These are phyloP conservation scores for Acanthornis magna DNA, from an alignment of 2,797 vertebrate species.

Conservation along the genomic window DNA sequence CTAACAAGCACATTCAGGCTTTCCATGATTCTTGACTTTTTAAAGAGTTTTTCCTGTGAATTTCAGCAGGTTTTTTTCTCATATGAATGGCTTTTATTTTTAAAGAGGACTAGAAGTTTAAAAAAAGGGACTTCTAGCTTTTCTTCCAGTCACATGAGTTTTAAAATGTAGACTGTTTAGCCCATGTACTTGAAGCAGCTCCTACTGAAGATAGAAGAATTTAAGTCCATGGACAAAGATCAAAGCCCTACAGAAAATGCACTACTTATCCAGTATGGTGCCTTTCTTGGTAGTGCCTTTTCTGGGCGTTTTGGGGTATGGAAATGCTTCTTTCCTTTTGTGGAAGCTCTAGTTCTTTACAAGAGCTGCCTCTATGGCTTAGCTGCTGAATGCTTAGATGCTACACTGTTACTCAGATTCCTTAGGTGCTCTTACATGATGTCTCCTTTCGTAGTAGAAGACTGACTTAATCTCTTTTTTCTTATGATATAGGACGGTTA, in stretches of 20 bases:
- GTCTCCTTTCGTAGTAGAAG: background rate
- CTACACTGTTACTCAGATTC: background rate
- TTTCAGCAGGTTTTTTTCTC: background rate
- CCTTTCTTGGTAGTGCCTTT: background rate
- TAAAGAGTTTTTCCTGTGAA: background rate
- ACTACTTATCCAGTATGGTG: background rate
- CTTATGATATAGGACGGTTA: conserved; percentile 12
- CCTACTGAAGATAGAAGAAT: background rate
- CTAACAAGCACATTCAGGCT: background rate
- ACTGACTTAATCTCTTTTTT: background rate
- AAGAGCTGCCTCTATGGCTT: background rate
- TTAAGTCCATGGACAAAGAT: background rate
- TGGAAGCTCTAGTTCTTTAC: background rate
- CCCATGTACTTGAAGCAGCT: background rate
- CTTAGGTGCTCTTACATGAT: background rate
- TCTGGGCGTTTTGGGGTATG: background rate
- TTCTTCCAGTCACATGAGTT: background rate
- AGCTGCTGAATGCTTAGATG: background rate
- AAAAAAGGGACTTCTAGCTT: background rate
- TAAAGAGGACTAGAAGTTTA: background rate
- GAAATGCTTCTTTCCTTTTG: background rate
- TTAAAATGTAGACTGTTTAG: background rate
- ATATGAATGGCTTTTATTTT: background rate
- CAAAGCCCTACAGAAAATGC: background rate
- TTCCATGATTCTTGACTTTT: background rate